Conservation (phyloP, 2,888 invertebrate species). For the Rhopalosiphum nymphaeae region DNA sequence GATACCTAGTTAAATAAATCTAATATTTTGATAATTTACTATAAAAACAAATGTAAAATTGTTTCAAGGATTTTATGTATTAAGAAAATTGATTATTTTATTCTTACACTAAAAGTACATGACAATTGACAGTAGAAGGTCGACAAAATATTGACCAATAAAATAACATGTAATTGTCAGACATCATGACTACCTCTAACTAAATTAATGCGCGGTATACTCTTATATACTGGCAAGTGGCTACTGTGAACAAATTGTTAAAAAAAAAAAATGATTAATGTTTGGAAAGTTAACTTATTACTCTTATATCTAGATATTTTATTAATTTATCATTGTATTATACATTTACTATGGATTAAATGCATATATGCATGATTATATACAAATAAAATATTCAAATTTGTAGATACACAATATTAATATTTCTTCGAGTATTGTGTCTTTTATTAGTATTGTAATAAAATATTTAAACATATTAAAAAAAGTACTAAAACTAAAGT, state of each 20-base stretch:
- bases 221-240: not conserved
- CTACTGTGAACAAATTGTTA: not conserved
- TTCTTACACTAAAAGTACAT: not conserved
- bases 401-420: not conserved
- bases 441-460: not conserved
- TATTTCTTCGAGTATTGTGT: not conserved
- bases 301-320: not conserved
- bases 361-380: not conserved
- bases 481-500: not conserved
- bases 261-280: not conserved
- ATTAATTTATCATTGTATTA: not conserved
- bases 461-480: not conserved
- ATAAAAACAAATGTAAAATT: not conserved
- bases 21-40: not conserved
- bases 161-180: not conserved
- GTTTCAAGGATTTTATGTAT: constrained; percentile 15
- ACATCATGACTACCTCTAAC: not conserved
- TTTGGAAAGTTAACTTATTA: not conserved
- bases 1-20: not conserved
- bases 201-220: not conserved
- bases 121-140: constrained; percentile 17
- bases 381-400: not conserved
- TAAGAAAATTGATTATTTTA: constrained; percentile 12
- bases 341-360: not conserved
- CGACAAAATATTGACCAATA: constrained; percentile 9